Evolutionary conservation across 2,797 vertebrate genomes (phyloP).

Genomic region (Bucorvus abyssinicus): DNA sequence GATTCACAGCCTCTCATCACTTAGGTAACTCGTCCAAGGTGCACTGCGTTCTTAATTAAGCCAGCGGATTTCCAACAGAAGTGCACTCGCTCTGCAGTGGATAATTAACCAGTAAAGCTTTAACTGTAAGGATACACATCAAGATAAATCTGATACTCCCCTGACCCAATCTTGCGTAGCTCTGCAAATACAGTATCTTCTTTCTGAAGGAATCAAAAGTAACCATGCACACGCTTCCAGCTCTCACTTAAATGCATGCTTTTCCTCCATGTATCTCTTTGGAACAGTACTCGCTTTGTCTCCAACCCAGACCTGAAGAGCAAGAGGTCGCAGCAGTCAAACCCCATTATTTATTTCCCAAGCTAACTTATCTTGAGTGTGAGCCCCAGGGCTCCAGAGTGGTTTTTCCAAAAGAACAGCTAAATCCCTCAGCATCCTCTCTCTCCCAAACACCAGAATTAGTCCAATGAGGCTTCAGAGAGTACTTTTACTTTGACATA

Average conservation of each 20-base stretch:
- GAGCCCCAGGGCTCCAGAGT: constrained; percentile 28
- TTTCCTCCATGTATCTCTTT: constrained; percentile 14
- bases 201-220: constrained; percentile 38
- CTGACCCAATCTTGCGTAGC: neutral
- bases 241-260: neutral
- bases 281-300: constrained; percentile 49
- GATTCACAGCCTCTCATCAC: neutral
- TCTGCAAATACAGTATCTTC: constrained; percentile 31
- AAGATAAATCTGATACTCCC: neutral
- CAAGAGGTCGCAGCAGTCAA: constrained; percentile 24
- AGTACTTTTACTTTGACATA: constrained; percentile 47
- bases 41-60: neutral
- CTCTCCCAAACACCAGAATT: neutral
- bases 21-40: neutral
- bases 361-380: neutral
- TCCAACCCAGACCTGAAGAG: constrained; percentile 25
- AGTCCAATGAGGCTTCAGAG: neutral
- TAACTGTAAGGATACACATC: neutral
- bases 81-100: neutral
- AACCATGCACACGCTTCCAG: neutral
- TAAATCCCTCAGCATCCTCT: neutral
- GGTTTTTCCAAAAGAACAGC: constrained; percentile 4
- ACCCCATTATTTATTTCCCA: constrained; percentile 34
- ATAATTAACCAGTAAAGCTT: neutral
- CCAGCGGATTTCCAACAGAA: neutral